Base-by-base conservation (phyloP, 1,140 invertebrate genomes). In the Achatina immaculata region DNA sequence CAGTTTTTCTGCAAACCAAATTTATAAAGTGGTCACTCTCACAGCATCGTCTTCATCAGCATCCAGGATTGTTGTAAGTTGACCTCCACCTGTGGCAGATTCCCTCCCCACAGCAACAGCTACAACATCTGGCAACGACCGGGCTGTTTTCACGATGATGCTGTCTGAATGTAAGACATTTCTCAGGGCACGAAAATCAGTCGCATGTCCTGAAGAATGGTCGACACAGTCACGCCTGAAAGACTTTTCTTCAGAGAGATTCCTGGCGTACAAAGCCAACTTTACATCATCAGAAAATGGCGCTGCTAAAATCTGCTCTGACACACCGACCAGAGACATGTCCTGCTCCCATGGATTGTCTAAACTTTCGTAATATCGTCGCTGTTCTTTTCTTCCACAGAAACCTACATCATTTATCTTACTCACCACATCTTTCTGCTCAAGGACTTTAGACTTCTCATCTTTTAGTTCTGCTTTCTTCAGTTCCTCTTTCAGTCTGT, bases 271-370 rank as follows among this genome's bases (percentile, higher is more conserved):
- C 74, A 82, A 77, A 21, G 84, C 83, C 42, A 88, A 58, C 78
- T 88, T 88, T 11, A 83, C 85, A 72, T 89, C 88, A n/a, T 89
- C 88, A 55, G 83, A 85, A 62, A 85, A 80, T 16, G 86, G 82
- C 24, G 83, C 83, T 31, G 82, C 79, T 42, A 84, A 40, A 78
- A 87, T 85, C 24, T 83, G 77, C 40, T 83, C 75, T 1, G 85
- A 83, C 1, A 82, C 75, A n/a, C 79, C 77, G 43, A 51, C 51
- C 34, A 76, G 28, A 7, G 76, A 65, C 28, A 45, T 28, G 80
- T 51, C 19, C 58, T 76, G 79, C 43, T 81, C 78, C 83, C 81
- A 76, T 36, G 78, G 79, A 74, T 77, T 80, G 74, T 82, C 74
- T 36, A 80, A 42, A 38, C 11, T 48, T 42, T 69, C 68, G 34